Evolutionary conservation across 2,797 vertebrate species (phyloP).

Genomic region (Pseudochromis fuscus): DNA sequence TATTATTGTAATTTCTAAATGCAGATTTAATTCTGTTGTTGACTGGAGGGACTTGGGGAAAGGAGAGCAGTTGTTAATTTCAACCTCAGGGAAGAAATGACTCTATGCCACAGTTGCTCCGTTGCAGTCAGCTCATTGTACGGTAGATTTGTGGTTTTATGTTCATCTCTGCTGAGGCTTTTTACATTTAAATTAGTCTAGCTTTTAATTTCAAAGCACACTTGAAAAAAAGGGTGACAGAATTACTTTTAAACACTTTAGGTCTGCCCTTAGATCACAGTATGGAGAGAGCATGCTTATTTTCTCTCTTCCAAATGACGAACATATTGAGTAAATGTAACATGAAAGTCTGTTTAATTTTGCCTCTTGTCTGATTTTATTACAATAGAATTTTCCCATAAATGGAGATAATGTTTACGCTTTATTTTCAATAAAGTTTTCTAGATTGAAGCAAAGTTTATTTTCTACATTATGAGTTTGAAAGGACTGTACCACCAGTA

Average conservation of each 20-base stretch:
- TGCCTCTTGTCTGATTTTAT: background rate
- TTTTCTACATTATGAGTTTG: no score
- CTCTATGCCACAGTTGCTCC: background rate
- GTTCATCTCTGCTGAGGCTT: constrained; percentile 17
- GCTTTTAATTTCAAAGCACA: constrained; percentile 25
- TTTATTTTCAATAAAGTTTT: no score
- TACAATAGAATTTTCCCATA: background rate
- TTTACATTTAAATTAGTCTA: constrained; percentile 8
- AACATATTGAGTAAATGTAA: background rate
- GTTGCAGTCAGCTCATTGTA: constrained; percentile 19
- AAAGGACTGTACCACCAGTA: no score
- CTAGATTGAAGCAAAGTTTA: no score
- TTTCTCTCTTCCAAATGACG: background rate
- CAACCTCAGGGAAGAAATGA: constrained; percentile 17
- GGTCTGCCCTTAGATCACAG: no score
- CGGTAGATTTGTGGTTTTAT: constrained; percentile 2
- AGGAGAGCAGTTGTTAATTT: constrained; percentile 23
- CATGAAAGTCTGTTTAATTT: background rate
- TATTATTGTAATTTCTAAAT: background rate
- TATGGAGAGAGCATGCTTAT: background rate
- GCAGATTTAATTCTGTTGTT: constrained; percentile 3
- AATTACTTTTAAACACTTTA: constrained; percentile 9
- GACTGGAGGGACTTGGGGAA: background rate
- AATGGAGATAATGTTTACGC: background rate
- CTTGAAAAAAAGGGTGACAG: constrained; percentile 26